Evolutionary conservation across 1,140 invertebrate genomes (phyloP), one percentile per base, ranked within the genome.

Genomic region (Vanessa tameamea): DNA sequence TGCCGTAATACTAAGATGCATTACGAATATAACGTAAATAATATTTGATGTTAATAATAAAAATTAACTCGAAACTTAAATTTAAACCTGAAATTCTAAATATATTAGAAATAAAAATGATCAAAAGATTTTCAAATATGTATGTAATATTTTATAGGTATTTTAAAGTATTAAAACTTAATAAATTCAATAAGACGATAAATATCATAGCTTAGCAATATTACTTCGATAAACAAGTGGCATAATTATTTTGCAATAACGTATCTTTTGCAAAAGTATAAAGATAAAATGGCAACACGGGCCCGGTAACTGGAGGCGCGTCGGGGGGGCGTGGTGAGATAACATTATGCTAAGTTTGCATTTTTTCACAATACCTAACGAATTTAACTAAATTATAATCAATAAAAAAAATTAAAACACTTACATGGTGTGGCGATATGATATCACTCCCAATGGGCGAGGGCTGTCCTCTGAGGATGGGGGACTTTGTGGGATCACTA

Each of bases 371-470:
- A 37, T 9, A 43, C 3, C 7, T 43, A 9, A 43, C 37, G 37
- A 43, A 43, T 8, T 43, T 43, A 9, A 43, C 6, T 43, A 9
- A 43, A 11, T 43, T 43, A 43, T 43, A 64, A 69, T 74, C 59
- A 26, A 37, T 48, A 47, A 72, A 8, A 4, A 3, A 15, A n/a
- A 12, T 14, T 51, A 15, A 51, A 14, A 51, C 65, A 63, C 80
- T 86, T 73, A 91, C 89, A 75, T 87, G 88, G 77, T 90, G 87
- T 15, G 90, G 89, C 8, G 90, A 92, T 84, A 91, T 91, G 64
- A 90, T 81, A 26, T 91, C 89, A 67, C 85, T 91, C 55, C 84
- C 87, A 20, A 90, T 88, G 15, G 87, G 90, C 64, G 89, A 88
- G 4, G 87, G 87, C 77, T 89, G 92, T 8, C 78, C 85, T 69